Base-by-base conservation (phyloP, 2,113 vertebrate species). In the Agelaius phoeniceus region DNA sequence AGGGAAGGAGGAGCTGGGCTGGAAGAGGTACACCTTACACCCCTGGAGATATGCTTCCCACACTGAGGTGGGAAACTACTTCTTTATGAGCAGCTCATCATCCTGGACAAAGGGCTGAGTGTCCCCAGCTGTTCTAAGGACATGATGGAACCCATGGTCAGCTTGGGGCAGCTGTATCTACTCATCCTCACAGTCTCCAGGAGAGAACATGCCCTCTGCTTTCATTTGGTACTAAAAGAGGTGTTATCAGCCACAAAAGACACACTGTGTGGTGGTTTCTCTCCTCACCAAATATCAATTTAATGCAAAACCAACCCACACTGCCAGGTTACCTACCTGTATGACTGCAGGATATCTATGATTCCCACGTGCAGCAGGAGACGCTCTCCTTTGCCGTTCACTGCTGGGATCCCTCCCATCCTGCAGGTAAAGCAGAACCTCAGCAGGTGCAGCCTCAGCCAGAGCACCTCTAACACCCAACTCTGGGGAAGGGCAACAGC, bases 331-430 rank as follows among this genome's bases (percentile, higher is more conserved):
- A 75, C 87, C 62, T 84, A 99, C 99, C 99, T 99, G 98, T 99
- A 99, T 3, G 99, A 99, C 37, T 99, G 99, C 74, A 99, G 97
- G 93, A 99, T 99, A 95, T 99, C 99, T 4, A 99, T 99, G 89
- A 99, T 98, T 58, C 99, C 99, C 5, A 99, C 98, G 10, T 99
- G 99, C 13, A 99, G 98, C 49, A 99, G 98, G 37, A 99, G 98
- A 31, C 98, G 97, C 86, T 99, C 99, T 63, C 99, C 99, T 88
- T 98, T 99, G 48, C 99, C 99, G 0, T 99, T 99, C 84, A 99
- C 98, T 0, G 99, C 99, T 2, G 99, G 99, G 83, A 99, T 99
- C 26, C 99, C 99, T 2, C 99, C 99, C 99, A 99, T 99, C 96
- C 99, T 99, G 65, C 16, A 92, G 16, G 93, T 44, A 84, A 74